A percentile compares a stretch with the other conserved stretches of the same genome.
Conservation (phyloP, 2,888 invertebrate species). For the Cacoxenus indagator region DNA sequence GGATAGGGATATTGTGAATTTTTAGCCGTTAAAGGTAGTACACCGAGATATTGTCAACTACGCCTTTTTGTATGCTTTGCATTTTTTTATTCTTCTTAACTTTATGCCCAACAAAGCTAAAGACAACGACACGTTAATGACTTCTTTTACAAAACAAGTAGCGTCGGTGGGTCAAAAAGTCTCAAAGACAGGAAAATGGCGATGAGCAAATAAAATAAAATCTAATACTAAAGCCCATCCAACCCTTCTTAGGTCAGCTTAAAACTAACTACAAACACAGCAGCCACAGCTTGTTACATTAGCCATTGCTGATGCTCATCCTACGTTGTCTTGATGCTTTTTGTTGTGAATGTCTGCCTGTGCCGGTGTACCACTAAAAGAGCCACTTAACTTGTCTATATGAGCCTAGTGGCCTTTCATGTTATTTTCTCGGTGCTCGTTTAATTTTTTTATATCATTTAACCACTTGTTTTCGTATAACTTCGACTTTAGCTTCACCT, state of each 20-base stretch:
- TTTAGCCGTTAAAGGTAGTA: no score
- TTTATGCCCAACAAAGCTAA: slow-evolving; percentile 16
- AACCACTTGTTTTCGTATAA: slow-evolving; percentile 23
- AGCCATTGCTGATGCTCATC: slow-evolving; percentile 28
- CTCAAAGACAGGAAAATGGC: not conserved
- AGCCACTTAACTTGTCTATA: slow-evolving; percentile 71
- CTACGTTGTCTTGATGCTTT: not conserved
- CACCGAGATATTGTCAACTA: no score
- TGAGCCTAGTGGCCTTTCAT: slow-evolving; percentile 71
- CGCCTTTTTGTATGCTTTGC: slow-evolving; percentile 3
- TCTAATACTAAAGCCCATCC: not conserved
- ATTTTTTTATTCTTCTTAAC: not conserved
- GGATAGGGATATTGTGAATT: no score
- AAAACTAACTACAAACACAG: not conserved
- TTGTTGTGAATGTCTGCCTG: not conserved
- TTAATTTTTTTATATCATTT: slow-evolving; percentile 41
- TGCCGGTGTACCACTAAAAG: slow-evolving; percentile 50
- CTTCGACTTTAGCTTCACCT: slow-evolving; percentile 27
- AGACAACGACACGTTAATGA: slow-evolving; percentile 45
- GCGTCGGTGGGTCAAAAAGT: not conserved
- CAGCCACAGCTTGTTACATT: slow-evolving; percentile 31
- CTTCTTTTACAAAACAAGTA: slow-evolving; percentile 34
- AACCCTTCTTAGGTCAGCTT: not conserved
- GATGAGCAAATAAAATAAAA: slow-evolving; percentile 13
- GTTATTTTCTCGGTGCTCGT: slow-evolving; percentile 50